Conservation (phyloP, 2,113 vertebrate genomes). For the Synchiropus splendidus region DNA sequence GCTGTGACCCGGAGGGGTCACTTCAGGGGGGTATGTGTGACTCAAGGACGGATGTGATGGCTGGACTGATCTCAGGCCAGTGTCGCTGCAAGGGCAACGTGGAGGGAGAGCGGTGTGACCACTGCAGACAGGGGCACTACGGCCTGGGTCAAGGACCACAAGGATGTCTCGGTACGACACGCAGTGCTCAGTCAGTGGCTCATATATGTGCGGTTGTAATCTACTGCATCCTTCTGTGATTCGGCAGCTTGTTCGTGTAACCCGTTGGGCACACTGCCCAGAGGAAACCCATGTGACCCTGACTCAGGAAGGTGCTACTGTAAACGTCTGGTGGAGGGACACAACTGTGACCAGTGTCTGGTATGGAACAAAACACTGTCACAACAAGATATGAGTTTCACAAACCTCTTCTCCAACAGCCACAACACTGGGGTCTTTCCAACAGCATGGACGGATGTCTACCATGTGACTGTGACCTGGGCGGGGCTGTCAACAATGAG, state of each 20-base stretch:
- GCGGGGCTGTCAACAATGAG: constrained; percentile 83
- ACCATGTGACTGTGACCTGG: constrained; percentile 86
- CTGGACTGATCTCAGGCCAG: constrained; percentile 84
- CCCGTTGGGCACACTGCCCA: constrained; percentile 78
- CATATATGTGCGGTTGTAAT: neutral
- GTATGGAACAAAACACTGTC: constrained; percentile 47
- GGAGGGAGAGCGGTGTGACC: constrained; percentile 86
- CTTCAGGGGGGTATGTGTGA: constrained; percentile 84
- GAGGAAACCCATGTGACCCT: constrained; percentile 78
- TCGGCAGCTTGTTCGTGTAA: constrained; percentile 82
- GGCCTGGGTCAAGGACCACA: constrained; percentile 75
- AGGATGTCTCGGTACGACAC: constrained; percentile 80
- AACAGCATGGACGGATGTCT: constrained; percentile 91
- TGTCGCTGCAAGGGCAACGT: constrained; percentile 88
- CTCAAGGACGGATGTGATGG: constrained; percentile 74
- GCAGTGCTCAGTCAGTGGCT: neutral
- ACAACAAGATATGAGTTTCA: neutral
- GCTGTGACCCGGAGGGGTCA: constrained; percentile 83
- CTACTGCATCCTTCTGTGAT: constrained; percentile 17
- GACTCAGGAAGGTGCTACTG: constrained; percentile 85
- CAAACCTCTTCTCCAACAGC: constrained; percentile 49
- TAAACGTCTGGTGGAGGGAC: constrained; percentile 85
- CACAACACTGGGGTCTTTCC: constrained; percentile 89
- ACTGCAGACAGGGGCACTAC: constrained; percentile 86
- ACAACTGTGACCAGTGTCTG: constrained; percentile 79